Conservation (phyloP, 1,140 invertebrate species). For the Globodera rostochiensis region DNA sequence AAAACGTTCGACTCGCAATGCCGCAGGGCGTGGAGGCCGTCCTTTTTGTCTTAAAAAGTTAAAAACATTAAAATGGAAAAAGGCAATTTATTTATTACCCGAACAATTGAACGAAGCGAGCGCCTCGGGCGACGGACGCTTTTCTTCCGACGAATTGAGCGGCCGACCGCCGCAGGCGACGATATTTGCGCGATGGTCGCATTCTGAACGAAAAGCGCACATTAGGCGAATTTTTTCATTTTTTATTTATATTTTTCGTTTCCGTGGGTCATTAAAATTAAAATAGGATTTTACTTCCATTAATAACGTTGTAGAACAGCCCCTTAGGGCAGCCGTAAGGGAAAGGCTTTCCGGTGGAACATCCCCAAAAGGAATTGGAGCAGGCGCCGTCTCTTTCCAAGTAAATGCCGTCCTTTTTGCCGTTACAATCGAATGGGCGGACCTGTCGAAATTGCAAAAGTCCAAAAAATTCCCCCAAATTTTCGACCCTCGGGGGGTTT, state of each 20-base stretch:
- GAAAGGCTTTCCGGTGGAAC: background rate
- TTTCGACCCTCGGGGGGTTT: background rate
- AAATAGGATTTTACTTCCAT: background rate
- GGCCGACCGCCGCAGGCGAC: background rate
- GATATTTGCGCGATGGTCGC: background rate
- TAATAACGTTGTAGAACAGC: background rate
- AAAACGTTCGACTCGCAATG: background rate
- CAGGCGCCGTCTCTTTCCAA: background rate
- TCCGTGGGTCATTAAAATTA: no score
- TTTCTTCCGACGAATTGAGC: background rate
- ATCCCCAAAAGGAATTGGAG: background rate
- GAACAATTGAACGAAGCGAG: background rate
- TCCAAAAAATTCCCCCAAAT: background rate
- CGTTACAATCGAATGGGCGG: background rate
- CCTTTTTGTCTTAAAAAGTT: background rate
- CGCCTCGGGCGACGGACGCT: background rate
- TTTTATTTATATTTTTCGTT: background rate
- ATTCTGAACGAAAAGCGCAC: background rate
- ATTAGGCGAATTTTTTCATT: background rate
- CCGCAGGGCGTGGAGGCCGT: background rate
- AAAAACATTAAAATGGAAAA: background rate
- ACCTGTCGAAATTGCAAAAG: background rate
- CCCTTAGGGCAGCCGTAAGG: background rate
- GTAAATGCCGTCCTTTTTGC: slow-evolving; percentile 2
- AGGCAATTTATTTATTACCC: background rate